Percentiles rank a stretch among this genome's conserved stretches.
These are phyloP conservation scores for Lethenteron reissneri DNA, from an alignment of 2,113 vertebrate species.

Conservation along the genomic window DNA sequence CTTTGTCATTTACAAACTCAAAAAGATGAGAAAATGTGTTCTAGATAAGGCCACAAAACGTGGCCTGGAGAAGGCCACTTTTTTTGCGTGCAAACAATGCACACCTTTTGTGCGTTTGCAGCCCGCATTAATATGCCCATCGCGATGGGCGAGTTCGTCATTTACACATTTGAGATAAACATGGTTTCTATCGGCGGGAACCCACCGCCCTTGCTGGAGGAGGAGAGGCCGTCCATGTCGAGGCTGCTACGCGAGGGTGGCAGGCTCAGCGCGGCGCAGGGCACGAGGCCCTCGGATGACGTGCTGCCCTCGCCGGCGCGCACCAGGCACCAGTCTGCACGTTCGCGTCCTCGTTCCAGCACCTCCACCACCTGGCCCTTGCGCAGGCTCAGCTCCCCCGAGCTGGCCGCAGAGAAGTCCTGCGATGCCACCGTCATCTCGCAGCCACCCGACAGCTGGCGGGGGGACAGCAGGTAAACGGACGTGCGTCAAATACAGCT, in stretches of 20 bases:
- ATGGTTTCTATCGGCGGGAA: no score
- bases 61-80: no score
- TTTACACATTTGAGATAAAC: no score
- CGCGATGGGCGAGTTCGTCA: no score
- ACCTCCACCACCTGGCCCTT: constrained; percentile 87
- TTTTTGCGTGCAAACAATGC: no score
- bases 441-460: constrained; percentile 76
- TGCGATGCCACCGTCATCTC: constrained; percentile 83
- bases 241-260: constrained; percentile 86
- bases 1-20: no score
- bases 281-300: constrained; percentile 70
- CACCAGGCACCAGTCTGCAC: constrained; percentile 78
- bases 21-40: no score
- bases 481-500: background rate
- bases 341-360: constrained; percentile 60
- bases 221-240: constrained; percentile 96
- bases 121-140: no score
- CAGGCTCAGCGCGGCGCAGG: constrained; percentile 61
- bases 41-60: no score
- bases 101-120: no score
- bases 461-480: constrained; percentile 5
- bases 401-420: constrained; percentile 58
- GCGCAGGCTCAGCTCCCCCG: constrained; percentile 64
- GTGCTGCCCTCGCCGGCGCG: constrained; percentile 63
- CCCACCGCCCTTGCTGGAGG: constrained; percentile 65